Evolutionary conservation across 2,888 invertebrate species (phyloP), one percentile per base, ranked within the genome.

Genomic region (Lepidochrysops patricia): DNA sequence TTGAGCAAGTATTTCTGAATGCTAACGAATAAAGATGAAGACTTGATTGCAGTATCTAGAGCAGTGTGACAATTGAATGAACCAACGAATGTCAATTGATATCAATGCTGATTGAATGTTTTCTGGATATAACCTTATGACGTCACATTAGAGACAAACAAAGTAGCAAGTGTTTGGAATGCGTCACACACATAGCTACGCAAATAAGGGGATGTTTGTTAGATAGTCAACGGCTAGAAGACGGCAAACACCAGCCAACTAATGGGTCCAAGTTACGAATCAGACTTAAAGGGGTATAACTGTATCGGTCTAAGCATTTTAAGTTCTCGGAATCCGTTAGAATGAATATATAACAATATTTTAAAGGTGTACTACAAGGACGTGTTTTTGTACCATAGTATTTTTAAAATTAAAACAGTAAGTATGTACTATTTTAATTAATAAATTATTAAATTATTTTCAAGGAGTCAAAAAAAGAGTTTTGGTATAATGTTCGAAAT

Each of bases 71-170:
- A 43, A 43, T 43, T 43, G 19, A 43, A 43, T 43, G 19, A 43
- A 43, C 43, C 19, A 43, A 43, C 43, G 43, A 43, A 43, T 43
- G 43, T 43, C 43, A 43, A 43, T 43, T 43, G 43, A 43, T 43
- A 43, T 43, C 19, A 43, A 43, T 43, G 12, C 23, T 43, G 19
- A 19, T 9, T 5, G 19, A 19, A 19, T 5, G 0, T 7, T 43
- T 43, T 43, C 43, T 43, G 43, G 43, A 43, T 19, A 19, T 13
- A 9, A 26, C 50, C 25, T 2, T 50, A 26, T 50, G 50, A 50
- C 26, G 50, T 50, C 50, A 26, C 9, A 43, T 19, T 4, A 1
- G 29, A 29, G 7, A 9, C 19, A 23, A 23, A 43, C 19, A 37
- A 13, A 37, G 37, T 12, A 25, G 13, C 13, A 13, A 50, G 26